A percentile compares a stretch with the other conserved stretches of the same genome.
Evolutionary conservation across 1,140 invertebrate genomes (phyloP).

Genomic region (Theocolax elegans): DNA sequence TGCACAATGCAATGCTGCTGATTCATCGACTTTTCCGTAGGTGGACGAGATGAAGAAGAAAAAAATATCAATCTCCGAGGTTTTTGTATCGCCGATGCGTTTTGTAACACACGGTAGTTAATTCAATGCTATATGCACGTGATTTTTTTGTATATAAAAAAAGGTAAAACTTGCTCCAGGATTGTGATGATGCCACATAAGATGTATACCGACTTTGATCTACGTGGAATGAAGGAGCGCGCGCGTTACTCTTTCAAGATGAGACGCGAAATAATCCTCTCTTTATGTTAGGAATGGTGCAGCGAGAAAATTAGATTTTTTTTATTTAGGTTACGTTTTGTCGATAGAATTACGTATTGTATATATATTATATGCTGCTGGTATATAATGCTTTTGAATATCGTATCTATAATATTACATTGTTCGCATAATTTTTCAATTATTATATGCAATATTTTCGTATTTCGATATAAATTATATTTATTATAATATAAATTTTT

Average conservation of each 20-base stretch:
- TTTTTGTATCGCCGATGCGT: neutral
- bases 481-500: too few relatives aligned
- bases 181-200: too few relatives aligned
- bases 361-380: neutral
- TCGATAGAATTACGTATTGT: too few relatives aligned
- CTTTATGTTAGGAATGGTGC: too few relatives aligned
- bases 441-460: too few relatives aligned
- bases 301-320: too few relatives aligned
- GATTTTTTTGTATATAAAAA: neutral
- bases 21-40: conserved; percentile 1
- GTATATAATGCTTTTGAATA: too few relatives aligned
- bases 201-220: neutral
- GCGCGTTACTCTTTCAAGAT: neutral
- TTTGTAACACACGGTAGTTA: neutral
- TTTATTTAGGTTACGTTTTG: too few relatives aligned
- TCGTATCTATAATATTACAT: too few relatives aligned
- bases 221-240: neutral
- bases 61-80: neutral
- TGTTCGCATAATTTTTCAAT: too few relatives aligned
- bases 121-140: neutral
- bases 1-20: conserved; percentile 11
- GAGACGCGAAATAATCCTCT: neutral
- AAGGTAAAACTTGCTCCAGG: neutral
- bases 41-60: conserved; percentile 12
- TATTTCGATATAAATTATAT: too few relatives aligned